These are phyloP conservation scores for Drosophila neotestacea DNA, from an alignment of 2,888 invertebrate genomes.

Conservation along the genomic window DNA sequence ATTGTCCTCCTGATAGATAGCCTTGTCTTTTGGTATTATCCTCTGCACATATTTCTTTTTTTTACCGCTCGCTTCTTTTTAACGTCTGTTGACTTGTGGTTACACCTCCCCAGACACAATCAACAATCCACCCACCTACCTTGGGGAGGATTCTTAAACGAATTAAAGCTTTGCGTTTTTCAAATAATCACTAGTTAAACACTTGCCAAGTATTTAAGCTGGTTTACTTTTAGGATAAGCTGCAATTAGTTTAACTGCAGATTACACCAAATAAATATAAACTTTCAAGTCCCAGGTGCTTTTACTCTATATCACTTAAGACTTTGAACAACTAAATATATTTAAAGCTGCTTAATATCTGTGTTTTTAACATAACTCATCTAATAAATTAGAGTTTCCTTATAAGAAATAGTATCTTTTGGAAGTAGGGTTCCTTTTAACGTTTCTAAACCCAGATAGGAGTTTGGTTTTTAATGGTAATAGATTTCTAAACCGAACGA, in stretches of 20 bases:
- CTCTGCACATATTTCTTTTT: conserved; percentile 8
- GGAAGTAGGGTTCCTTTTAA: too few species aligned
- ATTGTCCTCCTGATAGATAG: conserved; percentile 68
- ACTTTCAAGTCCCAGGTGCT: neutral
- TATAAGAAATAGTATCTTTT: too few species aligned
- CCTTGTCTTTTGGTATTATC: conserved; percentile 23
- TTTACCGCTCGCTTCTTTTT: conserved; percentile 23
- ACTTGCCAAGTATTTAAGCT: conserved; percentile 10
- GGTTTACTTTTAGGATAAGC: conserved; percentile 11
- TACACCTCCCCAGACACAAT: conserved; percentile 38
- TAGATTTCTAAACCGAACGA: neutral
- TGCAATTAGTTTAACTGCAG: conserved; percentile 14
- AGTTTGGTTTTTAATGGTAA: too few species aligned
- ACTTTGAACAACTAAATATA: neutral
- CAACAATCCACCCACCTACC: conserved; percentile 5
- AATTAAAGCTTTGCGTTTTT: conserved; percentile 45
- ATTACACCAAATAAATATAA: neutral
- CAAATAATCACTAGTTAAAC: conserved; percentile 4
- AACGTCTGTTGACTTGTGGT: conserved; percentile 59
- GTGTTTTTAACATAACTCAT: neutral
- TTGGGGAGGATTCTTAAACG: conserved; percentile 17
- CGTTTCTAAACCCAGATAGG: too few species aligned
- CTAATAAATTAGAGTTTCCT: neutral
- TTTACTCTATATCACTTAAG: neutral
- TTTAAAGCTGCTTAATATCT: neutral